phyloP scores from a whole-genome alignment of 2,888 invertebrate genomes.

The Dynastes tityus region DNA sequence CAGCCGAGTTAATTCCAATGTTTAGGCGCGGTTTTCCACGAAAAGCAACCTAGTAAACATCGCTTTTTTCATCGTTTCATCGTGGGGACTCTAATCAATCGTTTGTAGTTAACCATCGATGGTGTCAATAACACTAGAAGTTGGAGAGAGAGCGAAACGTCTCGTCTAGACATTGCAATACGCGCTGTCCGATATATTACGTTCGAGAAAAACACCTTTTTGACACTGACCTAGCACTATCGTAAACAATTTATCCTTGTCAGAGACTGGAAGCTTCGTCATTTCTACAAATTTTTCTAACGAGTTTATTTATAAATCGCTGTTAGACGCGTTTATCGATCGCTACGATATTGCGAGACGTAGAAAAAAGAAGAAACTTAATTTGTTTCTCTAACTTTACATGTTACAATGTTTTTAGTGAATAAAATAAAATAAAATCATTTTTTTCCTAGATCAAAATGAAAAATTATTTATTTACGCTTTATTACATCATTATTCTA shows the following conservation, averaged over 20 bases:
- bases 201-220: conserved; percentile 29
- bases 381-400: too few species aligned
- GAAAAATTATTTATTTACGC: too few species aligned
- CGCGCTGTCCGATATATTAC: background rate
- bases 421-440: too few species aligned
- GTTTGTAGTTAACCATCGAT: background rate
- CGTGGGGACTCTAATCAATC: background rate
- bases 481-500: too few species aligned
- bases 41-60: background rate
- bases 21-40: too few species aligned
- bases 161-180: background rate
- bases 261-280: background rate
- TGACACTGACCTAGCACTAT: conserved; percentile 42
- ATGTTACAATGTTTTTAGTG: too few species aligned
- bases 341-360: too few species aligned
- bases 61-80: background rate
- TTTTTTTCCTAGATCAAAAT: too few species aligned
- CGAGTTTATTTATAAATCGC: background rate
- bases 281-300: conserved; percentile 16
- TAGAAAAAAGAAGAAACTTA: too few species aligned
- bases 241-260: conserved; percentile 32
- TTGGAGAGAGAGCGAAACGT: too few species aligned
- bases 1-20: too few species aligned
- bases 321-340: too few species aligned
- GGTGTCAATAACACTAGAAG: background rate